These are phyloP conservation scores for Silurus asotus DNA, from an alignment of 2,113 vertebrate species.

Conservation along the genomic window DNA sequence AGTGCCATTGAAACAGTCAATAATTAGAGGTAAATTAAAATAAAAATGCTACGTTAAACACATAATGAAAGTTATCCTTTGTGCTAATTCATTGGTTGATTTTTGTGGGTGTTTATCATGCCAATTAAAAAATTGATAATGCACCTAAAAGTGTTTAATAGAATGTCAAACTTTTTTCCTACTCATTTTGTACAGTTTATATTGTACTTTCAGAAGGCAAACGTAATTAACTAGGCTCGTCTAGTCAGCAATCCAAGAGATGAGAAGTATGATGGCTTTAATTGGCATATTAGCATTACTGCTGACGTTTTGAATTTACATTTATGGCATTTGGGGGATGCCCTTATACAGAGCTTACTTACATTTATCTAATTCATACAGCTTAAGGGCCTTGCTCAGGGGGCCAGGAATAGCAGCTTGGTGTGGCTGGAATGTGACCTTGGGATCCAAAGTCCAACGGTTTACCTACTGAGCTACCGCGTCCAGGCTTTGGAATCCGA, in stretches of 20 bases:
- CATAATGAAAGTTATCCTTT: background rate
- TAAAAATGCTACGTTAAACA: background rate
- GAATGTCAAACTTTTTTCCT: background rate
- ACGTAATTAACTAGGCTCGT: background rate
- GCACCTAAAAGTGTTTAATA: background rate
- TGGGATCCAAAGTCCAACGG: too few relatives aligned
- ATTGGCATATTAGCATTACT: background rate
- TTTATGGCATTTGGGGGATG: too few relatives aligned
- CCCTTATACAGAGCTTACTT: too few relatives aligned
- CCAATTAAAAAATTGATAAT: background rate
- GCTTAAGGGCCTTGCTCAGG: too few relatives aligned
- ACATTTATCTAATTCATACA: too few relatives aligned
- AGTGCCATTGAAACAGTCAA: background rate
- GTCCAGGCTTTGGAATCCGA: background rate
- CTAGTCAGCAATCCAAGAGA: background rate
- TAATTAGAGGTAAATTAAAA: background rate
- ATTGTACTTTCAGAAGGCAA: background rate
- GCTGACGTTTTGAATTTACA: too few relatives aligned
- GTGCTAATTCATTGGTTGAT: background rate
- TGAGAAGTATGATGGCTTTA: background rate
- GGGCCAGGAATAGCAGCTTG: too few relatives aligned
- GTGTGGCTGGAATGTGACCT: too few relatives aligned
- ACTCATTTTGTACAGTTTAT: background rate
- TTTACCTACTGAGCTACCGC: too few relatives aligned
- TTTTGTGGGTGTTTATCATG: background rate